A percentile compares a stretch with the other conserved stretches of the same genome.
Conservation (phyloP, 2,888 invertebrate species). For the Drosophila prolongata region DNA sequence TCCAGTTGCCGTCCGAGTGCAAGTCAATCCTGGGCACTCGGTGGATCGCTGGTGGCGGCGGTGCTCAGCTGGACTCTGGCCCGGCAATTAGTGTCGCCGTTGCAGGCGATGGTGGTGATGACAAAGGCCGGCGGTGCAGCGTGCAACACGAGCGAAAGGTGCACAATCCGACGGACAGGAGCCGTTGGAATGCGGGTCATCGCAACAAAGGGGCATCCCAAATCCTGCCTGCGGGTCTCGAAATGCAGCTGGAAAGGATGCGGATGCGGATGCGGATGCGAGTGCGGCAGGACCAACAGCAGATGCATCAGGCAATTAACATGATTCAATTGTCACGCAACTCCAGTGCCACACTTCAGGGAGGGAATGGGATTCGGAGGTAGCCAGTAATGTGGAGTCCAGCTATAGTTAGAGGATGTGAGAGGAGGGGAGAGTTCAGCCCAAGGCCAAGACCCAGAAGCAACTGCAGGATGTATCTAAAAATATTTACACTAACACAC, state of each 20-base stretch:
- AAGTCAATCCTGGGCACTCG: constrained; percentile 44
- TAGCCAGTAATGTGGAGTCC: constrained; percentile 16
- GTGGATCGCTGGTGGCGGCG: constrained; percentile 61
- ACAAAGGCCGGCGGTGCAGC: constrained; percentile 38
- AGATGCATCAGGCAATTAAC: constrained; percentile 76
- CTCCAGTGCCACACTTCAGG: constrained; percentile 78
- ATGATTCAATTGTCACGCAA: constrained; percentile 78
- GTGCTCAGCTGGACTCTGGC: constrained; percentile 67
- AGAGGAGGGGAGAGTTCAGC: constrained; percentile 48
- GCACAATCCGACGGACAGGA: constrained; percentile 35
- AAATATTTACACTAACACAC: constrained; percentile 57
- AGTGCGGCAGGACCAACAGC: constrained; percentile 31
- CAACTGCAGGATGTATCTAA: constrained; percentile 70
- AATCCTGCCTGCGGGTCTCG: constrained; percentile 45
- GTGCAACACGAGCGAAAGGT: constrained; percentile 23
- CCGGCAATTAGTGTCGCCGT: constrained; percentile 71
- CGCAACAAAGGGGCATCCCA: constrained; percentile 24
- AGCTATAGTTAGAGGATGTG: constrained; percentile 33
- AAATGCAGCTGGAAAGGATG: constrained; percentile 41
- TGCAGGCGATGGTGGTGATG: constrained; percentile 56
- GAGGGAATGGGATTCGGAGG: constrained; percentile 30
- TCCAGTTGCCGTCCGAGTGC: constrained; percentile 27
- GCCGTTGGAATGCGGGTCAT: constrained; percentile 49
- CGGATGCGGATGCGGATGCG: constrained; percentile 20
- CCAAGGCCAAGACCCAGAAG: constrained; percentile 59